Conservation (phyloP, 2,888 invertebrate species). For the Dryococelus australis region DNA sequence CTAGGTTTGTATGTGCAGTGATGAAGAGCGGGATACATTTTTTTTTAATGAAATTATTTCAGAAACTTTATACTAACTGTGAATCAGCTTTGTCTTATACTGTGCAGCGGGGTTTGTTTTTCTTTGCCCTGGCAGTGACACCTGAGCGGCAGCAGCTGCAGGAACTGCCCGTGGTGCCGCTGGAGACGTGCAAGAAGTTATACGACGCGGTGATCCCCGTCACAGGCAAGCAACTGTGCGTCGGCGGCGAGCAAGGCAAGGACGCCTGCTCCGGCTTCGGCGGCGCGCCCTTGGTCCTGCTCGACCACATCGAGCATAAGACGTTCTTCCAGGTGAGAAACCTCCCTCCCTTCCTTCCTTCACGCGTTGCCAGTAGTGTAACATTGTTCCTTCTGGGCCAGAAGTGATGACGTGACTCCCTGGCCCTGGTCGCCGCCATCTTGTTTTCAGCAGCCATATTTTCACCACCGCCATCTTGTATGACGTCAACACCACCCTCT, state of each 20-base stretch:
- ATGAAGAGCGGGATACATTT: too few relatives aligned
- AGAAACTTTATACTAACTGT: too few relatives aligned
- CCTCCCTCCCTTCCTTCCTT: not conserved
- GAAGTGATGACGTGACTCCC: not conserved
- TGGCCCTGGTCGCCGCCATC: too few relatives aligned
- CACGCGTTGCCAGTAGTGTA: not conserved
- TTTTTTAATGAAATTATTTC: too few relatives aligned
- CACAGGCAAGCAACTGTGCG: conserved; percentile 72
- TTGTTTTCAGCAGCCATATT: not conserved
- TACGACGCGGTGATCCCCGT: conserved; percentile 73
- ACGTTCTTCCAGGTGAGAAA: conserved; percentile 49
- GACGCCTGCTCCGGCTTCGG: conserved; percentile 84
- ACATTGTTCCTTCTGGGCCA: not conserved
- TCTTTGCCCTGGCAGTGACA: conserved; percentile 47
- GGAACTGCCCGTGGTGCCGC: conserved; percentile 70
- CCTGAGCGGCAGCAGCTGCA: conserved; percentile 65
- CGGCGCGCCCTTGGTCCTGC: conserved; percentile 74
- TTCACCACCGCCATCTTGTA: not conserved
- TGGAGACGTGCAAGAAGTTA: conserved; percentile 71
- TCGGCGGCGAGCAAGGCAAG: conserved; percentile 75
- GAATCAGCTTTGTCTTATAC: too few relatives aligned
- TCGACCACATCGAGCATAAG: conserved; percentile 46
- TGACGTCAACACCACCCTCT: too few relatives aligned
- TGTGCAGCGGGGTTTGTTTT: too few relatives aligned
- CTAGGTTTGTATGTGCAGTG: too few relatives aligned